Evolutionary conservation across 2,888 invertebrate genomes (phyloP).

Genomic region (Bimastos eiseni): DNA sequence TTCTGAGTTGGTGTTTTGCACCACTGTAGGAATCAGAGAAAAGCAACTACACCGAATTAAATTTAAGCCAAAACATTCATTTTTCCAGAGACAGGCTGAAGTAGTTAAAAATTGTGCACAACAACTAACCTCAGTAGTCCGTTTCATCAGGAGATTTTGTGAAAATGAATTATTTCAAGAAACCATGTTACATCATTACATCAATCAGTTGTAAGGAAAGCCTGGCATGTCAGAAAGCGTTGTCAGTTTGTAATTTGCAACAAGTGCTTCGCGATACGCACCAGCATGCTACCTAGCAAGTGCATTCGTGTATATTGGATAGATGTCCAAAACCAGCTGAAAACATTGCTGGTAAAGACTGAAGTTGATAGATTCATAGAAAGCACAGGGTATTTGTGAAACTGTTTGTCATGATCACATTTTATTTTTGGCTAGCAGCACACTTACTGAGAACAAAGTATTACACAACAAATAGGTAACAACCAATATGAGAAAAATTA

Average conservation of each 20-base stretch:
- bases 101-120: not conserved
- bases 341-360: not conserved
- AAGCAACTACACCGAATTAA: not conserved
- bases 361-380: not conserved
- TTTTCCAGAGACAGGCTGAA: not conserved
- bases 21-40: not conserved
- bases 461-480: conserved; percentile 2
- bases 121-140: not conserved
- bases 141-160: not conserved
- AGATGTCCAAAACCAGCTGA: not conserved
- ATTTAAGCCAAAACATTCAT: not conserved
- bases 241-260: not conserved
- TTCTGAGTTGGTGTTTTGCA: too few species aligned
- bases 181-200: not conserved
- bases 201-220: not conserved
- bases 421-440: not conserved
- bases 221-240: not conserved
- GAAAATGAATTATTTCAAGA: not conserved
- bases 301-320: not conserved
- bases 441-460: not conserved
- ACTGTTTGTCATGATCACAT: not conserved
- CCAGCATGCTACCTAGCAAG: not conserved
- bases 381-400: not conserved
- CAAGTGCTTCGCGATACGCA: not conserved
- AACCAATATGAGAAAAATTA: not conserved